phyloP scores from a whole-genome alignment of 2,797 vertebrate species.

The Acipenser oxyrinchus region DNA sequence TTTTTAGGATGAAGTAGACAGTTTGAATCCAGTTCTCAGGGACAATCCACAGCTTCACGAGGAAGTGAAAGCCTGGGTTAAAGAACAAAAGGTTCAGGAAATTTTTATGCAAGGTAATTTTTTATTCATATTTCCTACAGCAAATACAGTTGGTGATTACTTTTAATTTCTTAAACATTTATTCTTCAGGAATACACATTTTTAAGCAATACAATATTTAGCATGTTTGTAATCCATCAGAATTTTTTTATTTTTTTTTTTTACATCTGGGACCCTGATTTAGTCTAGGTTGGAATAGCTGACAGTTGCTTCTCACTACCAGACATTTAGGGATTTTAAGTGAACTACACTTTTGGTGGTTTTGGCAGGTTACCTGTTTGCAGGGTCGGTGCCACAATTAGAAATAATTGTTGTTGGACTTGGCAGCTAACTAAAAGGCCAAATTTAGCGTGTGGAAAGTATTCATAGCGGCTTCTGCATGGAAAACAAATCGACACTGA shows the following conservation, averaged over 20 bases:
- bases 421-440: slow-evolving; percentile 26
- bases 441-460: slow-evolving; percentile 31
- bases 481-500: too few relatives aligned
- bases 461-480: slow-evolving; percentile 18
- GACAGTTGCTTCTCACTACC: background rate
- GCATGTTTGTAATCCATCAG: background rate
- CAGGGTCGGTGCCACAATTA: slow-evolving; percentile 36
- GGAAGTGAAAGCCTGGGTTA: slow-evolving; percentile 78
- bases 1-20: slow-evolving; percentile 73
- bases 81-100: slow-evolving; percentile 77
- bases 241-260: background rate
- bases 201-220: too few relatives aligned
- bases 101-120: slow-evolving; percentile 83
- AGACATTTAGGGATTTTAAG: slow-evolving; percentile 4
- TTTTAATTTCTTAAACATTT: slow-evolving; percentile 8
- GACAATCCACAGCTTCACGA: slow-evolving; percentile 74
- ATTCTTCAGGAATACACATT: background rate
- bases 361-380: slow-evolving; percentile 38
- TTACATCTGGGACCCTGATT: background rate
- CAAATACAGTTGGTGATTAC: background rate
- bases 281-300: background rate
- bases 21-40: slow-evolving; percentile 72
- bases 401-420: slow-evolving; percentile 37
- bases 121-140: background rate
- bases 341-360: slow-evolving; percentile 27